Percentiles rank a stretch among this genome's conserved stretches.
These are phyloP conservation scores for Drosophila serrata DNA, from an alignment of 1,140 invertebrate genomes.

Conservation along the genomic window DNA sequence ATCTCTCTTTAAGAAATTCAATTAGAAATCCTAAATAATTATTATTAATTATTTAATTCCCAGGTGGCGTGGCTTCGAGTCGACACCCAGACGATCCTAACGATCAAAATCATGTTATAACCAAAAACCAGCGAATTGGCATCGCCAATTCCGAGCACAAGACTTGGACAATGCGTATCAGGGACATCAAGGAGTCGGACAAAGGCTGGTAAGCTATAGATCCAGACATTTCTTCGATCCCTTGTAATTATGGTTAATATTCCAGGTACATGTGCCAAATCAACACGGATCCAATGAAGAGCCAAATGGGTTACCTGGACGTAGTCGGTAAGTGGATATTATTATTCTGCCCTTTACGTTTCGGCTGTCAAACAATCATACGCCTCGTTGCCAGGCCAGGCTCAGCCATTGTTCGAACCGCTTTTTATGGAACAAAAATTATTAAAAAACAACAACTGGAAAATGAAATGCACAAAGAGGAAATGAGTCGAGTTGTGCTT, in stretches of 20 bases:
- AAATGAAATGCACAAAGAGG: slow-evolving; percentile 25
- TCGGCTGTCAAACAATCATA: slow-evolving; percentile 77
- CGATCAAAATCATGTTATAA: slow-evolving; percentile 96
- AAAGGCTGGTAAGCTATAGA: slow-evolving; percentile 88
- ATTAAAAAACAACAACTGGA: background rate
- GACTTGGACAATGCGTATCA: slow-evolving; percentile 94
- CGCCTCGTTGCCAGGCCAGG: slow-evolving; percentile 56
- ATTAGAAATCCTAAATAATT: background rate
- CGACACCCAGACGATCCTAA: slow-evolving; percentile 96
- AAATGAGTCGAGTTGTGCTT: slow-evolving; percentile 12
- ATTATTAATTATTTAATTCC: slow-evolving; percentile 3
- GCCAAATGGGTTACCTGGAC: slow-evolving; percentile 94
- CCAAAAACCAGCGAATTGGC: slow-evolving; percentile 94
- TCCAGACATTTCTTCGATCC: background rate
- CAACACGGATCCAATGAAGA: slow-evolving; percentile 95
- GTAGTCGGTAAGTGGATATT: slow-evolving; percentile 91
- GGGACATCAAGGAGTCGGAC: slow-evolving; percentile 91
- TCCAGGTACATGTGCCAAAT: slow-evolving; percentile 92
- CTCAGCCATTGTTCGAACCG: slow-evolving; percentile 58
- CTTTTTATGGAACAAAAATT: slow-evolving; percentile 30
- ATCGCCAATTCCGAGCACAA: slow-evolving; percentile 94
- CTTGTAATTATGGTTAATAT: background rate
- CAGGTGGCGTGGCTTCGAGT: slow-evolving; percentile 96
- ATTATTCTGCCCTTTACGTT: slow-evolving; percentile 51
- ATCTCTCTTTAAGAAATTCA: too few relatives aligned